Evolutionary conservation across 1,140 invertebrate species (phyloP), one percentile per base, ranked within the genome.

Genomic region (Vanessa tameamea): DNA sequence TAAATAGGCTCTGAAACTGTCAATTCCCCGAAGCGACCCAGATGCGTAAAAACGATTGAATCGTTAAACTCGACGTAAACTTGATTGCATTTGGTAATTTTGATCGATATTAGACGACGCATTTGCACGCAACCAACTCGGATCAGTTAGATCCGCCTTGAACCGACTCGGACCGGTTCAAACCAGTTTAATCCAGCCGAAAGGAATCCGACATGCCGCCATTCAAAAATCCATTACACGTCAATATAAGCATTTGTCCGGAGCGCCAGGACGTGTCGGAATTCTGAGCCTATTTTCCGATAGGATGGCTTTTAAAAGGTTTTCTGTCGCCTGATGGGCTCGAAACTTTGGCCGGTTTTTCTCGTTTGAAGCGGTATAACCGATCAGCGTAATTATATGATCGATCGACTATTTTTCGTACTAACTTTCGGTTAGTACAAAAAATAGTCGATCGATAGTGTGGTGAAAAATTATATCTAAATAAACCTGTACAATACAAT

Each of bases 221-320:
- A 79, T 86, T 87, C 83, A 86, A 87, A 83, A 87, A 87, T 80
- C 85, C 75, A 88, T 88, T 88, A 84, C 85, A 82, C 85, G 85
- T 87, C 85, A 86, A 87, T 87, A 85, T 86, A 78, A 81, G 78
- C 84, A 85, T 84, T 83, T 76, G 75, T 76, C 81, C 26, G 43
- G 47, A 67, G 43, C 70, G 72, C 69, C 61, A 55, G 16, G 65
- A 47, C 64, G 53, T 66, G 53, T 59, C 63, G 64, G 76, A 72
- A 72, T 77, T 57, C 75, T 16, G 70, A 16, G 59, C 75, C 70
- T 65, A 72, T 72, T 69, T 73, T 73, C 67, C 71, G 67, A 73
- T 55, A 77, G 59, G 66, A 63, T 73, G 77, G 61, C 69, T 64
- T 69, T 71, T 71, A 78, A 69, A 70, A 73, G 59, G 57, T 61